phyloP scores from a whole-genome alignment of 2,113 vertebrate species.

The Cavia aperea region DNA sequence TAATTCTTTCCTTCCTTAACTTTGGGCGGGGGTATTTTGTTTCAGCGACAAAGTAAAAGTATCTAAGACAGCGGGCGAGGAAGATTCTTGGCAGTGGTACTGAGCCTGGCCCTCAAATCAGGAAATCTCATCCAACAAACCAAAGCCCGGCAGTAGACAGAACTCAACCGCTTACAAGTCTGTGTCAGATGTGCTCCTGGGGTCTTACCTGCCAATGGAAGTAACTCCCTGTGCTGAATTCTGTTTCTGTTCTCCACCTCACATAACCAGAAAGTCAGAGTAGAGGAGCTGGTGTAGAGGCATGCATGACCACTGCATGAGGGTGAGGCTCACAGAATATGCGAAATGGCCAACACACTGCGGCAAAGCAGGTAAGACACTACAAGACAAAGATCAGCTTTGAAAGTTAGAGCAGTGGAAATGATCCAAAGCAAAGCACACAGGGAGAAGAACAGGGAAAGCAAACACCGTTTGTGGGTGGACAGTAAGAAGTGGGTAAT shows the following conservation, averaged over 20 bases:
- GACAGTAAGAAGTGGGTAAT: not conserved
- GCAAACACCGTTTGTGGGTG: not conserved
- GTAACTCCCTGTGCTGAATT: not conserved
- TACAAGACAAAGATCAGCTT: not conserved
- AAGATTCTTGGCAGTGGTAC: not conserved
- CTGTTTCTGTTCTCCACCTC: not conserved
- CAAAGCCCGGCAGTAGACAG: not conserved
- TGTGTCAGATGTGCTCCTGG: not conserved
- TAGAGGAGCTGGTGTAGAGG: fast-evolving
- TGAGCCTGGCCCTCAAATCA: not conserved
- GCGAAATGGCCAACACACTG: not conserved
- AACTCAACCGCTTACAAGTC: not conserved
- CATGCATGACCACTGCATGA: no score
- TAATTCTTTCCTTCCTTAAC: no score
- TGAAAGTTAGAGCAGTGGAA: not conserved
- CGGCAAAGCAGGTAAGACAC: not conserved
- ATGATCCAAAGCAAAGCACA: not conserved
- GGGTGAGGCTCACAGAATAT: no score
- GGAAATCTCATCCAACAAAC: not conserved
- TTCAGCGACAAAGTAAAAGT: no score
- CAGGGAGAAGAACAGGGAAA: not conserved
- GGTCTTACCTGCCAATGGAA: not conserved
- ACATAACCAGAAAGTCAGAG: not conserved
- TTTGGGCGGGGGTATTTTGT: no score
- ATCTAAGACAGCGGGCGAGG: not conserved